Percentiles rank a stretch among this genome's conserved stretches.
Evolutionary conservation across 1,140 invertebrate genomes (phyloP).

Genomic region (Trachelipus rathkii): DNA sequence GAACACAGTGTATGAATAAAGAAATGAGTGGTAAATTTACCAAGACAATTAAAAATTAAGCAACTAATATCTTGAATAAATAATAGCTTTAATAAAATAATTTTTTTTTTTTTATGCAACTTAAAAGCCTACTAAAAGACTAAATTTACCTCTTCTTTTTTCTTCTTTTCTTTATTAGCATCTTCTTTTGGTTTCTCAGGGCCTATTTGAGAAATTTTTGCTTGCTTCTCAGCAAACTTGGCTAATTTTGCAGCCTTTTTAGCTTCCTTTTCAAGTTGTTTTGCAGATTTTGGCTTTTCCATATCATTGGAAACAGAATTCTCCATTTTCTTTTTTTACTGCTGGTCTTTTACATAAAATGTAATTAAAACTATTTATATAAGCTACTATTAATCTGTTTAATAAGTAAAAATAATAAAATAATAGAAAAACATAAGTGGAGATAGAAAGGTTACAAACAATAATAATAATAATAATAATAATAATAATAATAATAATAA

Average conservation of each 20-base stretch:
- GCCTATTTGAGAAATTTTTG: constrained; percentile 56
- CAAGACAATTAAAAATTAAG: no score
- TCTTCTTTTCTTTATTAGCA: constrained; percentile 62
- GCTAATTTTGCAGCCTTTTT: constrained; percentile 76
- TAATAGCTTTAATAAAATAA: background rate
- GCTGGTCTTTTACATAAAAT: background rate
- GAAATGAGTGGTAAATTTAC: no score
- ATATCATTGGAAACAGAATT: constrained; percentile 23
- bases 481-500: no score
- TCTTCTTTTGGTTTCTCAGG: constrained; percentile 35
- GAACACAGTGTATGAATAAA: background rate
- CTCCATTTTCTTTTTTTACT: background rate
- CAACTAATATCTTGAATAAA: no score
- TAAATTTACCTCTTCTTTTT: constrained; percentile 52
- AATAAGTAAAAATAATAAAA: background rate
- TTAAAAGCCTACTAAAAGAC: background rate
- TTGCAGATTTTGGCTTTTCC: constrained; percentile 64
- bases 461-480: no score
- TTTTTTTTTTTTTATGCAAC: background rate
- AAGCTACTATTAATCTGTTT: constrained; percentile 12
- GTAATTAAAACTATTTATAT: background rate
- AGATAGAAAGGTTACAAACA: no score
- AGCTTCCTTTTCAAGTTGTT: constrained; percentile 84
- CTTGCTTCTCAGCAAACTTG: constrained; percentile 85
- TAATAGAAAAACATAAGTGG: no score